Evolutionary conservation across 2,113 vertebrate genomes (phyloP).

Genomic region (Epinephelus lanceolatus): DNA sequence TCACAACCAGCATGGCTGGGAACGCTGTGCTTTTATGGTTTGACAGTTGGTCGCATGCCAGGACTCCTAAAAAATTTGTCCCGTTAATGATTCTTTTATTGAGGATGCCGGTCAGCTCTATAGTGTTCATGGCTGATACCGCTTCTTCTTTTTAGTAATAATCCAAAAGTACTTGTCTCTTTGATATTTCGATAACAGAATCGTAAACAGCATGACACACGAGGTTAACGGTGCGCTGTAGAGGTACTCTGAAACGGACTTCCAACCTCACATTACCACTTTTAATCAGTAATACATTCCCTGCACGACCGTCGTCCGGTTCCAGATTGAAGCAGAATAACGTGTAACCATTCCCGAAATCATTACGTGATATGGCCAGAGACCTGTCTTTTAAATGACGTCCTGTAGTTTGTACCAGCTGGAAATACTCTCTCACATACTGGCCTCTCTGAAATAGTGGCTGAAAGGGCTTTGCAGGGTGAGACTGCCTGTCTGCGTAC

Average conservation of each 20-base stretch:
- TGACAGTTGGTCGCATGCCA: no score
- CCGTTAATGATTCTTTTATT: no score
- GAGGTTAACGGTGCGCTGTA: no score
- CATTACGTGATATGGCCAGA: not conserved
- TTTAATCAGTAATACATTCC: not conserved
- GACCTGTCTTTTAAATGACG: slow-evolving; percentile 5
- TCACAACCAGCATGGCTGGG: not conserved
- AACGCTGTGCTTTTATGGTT: no score
- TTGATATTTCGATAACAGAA: not conserved
- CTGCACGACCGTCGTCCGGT: not conserved
- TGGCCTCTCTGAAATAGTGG: not conserved
- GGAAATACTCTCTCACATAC: not conserved
- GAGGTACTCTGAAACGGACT: not conserved
- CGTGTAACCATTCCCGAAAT: no score
- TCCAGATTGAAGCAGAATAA: not conserved
- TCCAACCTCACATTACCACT: not conserved
- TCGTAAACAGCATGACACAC: slow-evolving; percentile 10
- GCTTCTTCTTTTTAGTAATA: not conserved
- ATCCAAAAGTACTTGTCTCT: not conserved
- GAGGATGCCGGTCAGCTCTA: not conserved
- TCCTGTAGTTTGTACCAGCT: not conserved
- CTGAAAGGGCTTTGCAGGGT: not conserved
- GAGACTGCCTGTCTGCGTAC: not conserved
- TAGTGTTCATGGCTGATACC: not conserved
- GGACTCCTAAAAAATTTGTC: no score